phyloP scores from a whole-genome alignment of 2,888 invertebrate species.

The Epicampocera succincta region DNA sequence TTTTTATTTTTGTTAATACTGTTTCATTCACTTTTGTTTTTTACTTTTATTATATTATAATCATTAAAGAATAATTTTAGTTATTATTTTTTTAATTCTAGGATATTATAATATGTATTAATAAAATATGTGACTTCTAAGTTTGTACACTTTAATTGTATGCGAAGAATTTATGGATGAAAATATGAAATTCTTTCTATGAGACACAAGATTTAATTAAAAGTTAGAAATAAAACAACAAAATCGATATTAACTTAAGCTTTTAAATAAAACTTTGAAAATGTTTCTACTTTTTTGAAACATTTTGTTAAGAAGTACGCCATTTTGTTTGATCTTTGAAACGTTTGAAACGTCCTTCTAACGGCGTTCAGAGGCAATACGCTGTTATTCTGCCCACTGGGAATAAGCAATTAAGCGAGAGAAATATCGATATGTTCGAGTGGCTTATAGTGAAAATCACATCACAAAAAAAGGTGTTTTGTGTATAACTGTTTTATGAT shows the following conservation, averaged over 20 bases:
- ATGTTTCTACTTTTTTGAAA: slow-evolving; percentile 17
- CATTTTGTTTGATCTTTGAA: too few species aligned
- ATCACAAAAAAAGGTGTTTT: too few species aligned
- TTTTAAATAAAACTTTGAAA: slow-evolving; percentile 37
- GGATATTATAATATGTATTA: not conserved
- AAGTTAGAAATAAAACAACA: slow-evolving; percentile 19
- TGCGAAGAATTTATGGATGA: slow-evolving; percentile 46
- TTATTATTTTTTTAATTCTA: slow-evolving; percentile 11
- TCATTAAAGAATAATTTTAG: not conserved
- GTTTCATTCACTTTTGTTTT: not conserved
- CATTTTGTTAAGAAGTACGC: too few species aligned
- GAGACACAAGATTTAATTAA: slow-evolving; percentile 23
- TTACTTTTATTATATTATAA: not conserved
- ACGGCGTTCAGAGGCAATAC: too few species aligned
- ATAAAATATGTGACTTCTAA: slow-evolving; percentile 30
- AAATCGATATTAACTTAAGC: slow-evolving; percentile 40
- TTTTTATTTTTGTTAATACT: slow-evolving; percentile 3
- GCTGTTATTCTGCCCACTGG: too few species aligned
- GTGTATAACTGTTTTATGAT: too few species aligned
- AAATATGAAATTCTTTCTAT: slow-evolving; percentile 10
- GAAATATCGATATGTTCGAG: too few species aligned
- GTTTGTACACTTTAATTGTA: slow-evolving; percentile 50
- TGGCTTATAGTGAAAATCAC: too few species aligned
- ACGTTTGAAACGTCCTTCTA: too few species aligned
- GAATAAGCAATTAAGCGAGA: too few species aligned